These are phyloP conservation scores for Sycophila texana DNA, from an alignment of 2,888 invertebrate species.

Conservation along the genomic window DNA sequence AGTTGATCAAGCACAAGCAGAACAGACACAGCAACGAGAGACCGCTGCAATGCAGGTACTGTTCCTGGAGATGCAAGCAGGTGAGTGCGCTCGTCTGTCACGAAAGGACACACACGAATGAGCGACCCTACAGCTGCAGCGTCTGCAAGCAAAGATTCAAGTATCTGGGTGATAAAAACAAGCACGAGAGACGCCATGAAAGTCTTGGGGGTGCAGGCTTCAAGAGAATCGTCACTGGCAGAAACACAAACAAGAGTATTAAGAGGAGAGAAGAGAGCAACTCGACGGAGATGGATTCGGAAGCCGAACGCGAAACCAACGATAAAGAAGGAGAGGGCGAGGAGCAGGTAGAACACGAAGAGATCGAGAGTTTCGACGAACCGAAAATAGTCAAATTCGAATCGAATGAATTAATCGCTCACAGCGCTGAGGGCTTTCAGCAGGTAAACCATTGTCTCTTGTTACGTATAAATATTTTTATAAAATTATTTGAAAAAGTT, in stretches of 20 bases:
- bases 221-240: conserved; percentile 71
- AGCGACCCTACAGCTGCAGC: conserved; percentile 72
- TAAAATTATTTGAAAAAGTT: conserved; percentile 18
- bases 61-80: conserved; percentile 73
- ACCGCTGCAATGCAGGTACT: conserved; percentile 71
- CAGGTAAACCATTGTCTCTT: conserved; percentile 58
- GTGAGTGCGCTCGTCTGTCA: conserved; percentile 74
- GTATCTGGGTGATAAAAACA: conserved; percentile 74
- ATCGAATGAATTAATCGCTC: conserved; percentile 60
- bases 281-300: conserved; percentile 55
- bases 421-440: conserved; percentile 64
- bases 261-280: conserved; percentile 66
- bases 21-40: conserved; percentile 73
- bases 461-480: background rate
- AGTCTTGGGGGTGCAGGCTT: conserved; percentile 73
- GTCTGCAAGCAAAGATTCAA: conserved; percentile 73
- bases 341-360: conserved; percentile 52
- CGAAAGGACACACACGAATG: conserved; percentile 73
- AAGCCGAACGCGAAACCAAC: conserved; percentile 56
- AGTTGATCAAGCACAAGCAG: conserved; percentile 73
- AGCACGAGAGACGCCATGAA: conserved; percentile 73
- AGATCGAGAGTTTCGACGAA: conserved; percentile 50
- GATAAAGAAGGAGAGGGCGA: conserved; percentile 59
- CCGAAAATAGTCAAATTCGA: conserved; percentile 63
- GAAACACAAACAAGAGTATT: conserved; percentile 65